Evolutionary conservation across 2,113 vertebrate species (phyloP), one percentile per base, ranked within the genome.

Genomic region (Dicrurus megarhynchus): DNA sequence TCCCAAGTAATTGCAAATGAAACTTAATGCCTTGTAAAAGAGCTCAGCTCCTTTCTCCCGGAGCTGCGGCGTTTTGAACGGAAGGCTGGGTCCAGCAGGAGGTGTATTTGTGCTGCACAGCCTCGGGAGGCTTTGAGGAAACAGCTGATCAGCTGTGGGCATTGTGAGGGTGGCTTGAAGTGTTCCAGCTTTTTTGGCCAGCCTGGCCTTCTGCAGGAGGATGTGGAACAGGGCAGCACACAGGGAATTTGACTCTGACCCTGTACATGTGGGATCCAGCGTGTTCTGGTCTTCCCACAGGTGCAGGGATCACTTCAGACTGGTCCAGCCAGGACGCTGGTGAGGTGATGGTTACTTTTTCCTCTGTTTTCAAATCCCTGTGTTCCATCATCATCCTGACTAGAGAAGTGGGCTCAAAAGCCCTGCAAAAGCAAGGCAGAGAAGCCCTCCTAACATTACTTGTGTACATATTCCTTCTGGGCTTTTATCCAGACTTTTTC

Each of bases 21-120:
- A 97, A 97, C 96, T 95, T 94, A 97, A 97, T 96, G 92, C 97
- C 96, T 96, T 97, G 96, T 97, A 97, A 97, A 97, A 96, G 84
- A 84, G 65, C 65, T 90, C 59, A 47, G 89, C 74, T 96, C 61
- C 69, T 39, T 84, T 64, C 88, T 91, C 17, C 46, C 2, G 2
- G 81, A 15, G 85, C 82, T 74, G 15, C 16, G 30, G 85, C 75
- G 69, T 67, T 56, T 84, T n/a, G 85, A 86, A 81, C 24, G 79
- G 5, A 93, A 84, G 77, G 73, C 37, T 7, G 46, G 90, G 63
- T 94, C 94, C 96, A 97, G 96, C 92, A 94, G 96, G 96, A 93
- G 83, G 92, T 46, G 95, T 63, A 16, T 82, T 90, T 84, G 89
- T 84, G 89, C 97, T 77, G 84, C 70, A 63, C n/a, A 79, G 86